Percentiles rank a stretch among this genome's conserved stretches.
These are phyloP conservation scores for Perizoma affinitatum DNA, from an alignment of 2,888 invertebrate species.

Conservation along the genomic window DNA sequence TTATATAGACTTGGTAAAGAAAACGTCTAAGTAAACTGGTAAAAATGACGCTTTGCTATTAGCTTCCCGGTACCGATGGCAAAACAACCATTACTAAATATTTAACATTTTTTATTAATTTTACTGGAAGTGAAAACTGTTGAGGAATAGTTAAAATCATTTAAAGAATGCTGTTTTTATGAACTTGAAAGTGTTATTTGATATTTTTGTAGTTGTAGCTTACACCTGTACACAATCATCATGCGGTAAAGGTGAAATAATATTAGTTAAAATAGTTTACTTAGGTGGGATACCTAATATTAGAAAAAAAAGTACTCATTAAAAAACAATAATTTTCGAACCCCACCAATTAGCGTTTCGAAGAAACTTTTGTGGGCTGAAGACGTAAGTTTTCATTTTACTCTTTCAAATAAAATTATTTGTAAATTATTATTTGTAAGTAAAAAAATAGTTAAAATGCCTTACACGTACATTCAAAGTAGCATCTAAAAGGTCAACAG, in stretches of 20 bases:
- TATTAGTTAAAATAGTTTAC: conserved; percentile 7
- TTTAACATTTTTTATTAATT: conserved; percentile 8
- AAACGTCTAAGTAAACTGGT: conserved; percentile 19
- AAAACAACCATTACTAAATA: conserved; percentile 10
- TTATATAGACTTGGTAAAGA: conserved; percentile 9
- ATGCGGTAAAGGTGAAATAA: conserved; percentile 9
- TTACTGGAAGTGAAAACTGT: conserved; percentile 7
- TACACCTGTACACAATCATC: conserved; percentile 7
- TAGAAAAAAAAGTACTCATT: conserved; percentile 14
- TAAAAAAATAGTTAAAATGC: conserved; percentile 29
- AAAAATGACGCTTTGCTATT: conserved; percentile 26
- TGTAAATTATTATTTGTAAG: conserved; percentile 40
- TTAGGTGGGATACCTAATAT: conserved; percentile 2
- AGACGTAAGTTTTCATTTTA: conserved; percentile 42
- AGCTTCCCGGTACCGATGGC: conserved; percentile 21
- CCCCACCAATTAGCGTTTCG: conserved; percentile 41
- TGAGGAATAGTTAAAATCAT: conserved; percentile 9
- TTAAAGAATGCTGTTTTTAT: conserved; percentile 14
- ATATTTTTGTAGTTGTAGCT: conserved; percentile 4
- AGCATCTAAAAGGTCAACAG: conserved; percentile 34
- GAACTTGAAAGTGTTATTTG: conserved; percentile 11
- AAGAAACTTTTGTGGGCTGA: conserved; percentile 34
- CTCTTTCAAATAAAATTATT: conserved; percentile 37
- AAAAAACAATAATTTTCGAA: conserved; percentile 5
- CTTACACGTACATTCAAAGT: conserved; percentile 35